phyloP scores from a whole-genome alignment of 2,888 invertebrate genomes.

The Timema cristinae region DNA sequence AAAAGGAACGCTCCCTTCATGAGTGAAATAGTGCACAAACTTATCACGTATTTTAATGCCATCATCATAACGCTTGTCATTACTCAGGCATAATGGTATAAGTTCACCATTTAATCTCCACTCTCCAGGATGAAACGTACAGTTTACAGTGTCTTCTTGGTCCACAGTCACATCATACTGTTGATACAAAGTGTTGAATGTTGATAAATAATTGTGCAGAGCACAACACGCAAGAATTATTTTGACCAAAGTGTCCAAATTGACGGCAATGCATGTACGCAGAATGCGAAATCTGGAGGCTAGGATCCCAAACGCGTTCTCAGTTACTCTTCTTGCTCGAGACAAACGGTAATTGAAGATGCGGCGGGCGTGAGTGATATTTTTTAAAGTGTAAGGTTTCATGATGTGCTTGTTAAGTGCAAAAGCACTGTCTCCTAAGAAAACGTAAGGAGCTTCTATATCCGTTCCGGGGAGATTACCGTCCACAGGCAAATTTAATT shows the following conservation, averaged over 20 bases:
- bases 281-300: background rate
- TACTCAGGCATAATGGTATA: background rate
- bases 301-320: constrained; percentile 9
- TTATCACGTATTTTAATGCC: constrained; percentile 1
- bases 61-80: background rate
- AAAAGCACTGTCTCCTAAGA: constrained; percentile 12
- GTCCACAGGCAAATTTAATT: background rate
- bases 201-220: constrained; percentile 8
- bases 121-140: constrained; percentile 1
- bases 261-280: background rate
- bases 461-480: background rate
- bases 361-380: background rate
- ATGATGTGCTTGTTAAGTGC: constrained; percentile 3
- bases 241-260: background rate
- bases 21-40: constrained; percentile 4
- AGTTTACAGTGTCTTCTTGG: constrained; percentile 10
- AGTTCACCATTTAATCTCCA: background rate
- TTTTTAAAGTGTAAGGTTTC: constrained; percentile 6
- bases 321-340: constrained; percentile 6
- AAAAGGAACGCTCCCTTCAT: constrained; percentile 10
- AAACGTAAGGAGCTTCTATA: background rate
- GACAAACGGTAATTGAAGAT: background rate
- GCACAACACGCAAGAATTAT: constrained; percentile 4
- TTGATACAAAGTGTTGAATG: background rate
- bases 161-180: background rate